Conservation (phyloP, 1,140 invertebrate genomes). For the Archivesica marissinica region DNA sequence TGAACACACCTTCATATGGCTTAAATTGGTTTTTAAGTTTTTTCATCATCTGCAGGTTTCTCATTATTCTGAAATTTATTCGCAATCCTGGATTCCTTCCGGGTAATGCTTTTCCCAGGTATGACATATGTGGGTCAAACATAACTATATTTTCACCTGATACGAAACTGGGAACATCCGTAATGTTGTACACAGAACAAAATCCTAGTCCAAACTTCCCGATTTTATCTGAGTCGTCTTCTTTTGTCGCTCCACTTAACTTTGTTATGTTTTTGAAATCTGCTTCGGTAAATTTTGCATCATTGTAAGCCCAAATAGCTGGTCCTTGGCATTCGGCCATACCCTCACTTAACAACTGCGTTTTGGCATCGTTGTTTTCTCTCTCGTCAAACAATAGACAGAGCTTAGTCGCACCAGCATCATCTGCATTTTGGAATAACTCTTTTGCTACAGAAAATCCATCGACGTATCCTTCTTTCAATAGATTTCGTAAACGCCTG, state of each 20-base stretch:
- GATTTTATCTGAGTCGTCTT: constrained; percentile 73
- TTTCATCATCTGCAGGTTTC: constrained; percentile 65
- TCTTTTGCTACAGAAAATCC: constrained; percentile 80
- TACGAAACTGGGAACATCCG: constrained; percentile 81
- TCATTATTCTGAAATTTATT: constrained; percentile 69
- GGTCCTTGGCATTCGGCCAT: constrained; percentile 79
- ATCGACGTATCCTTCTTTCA: constrained; percentile 75
- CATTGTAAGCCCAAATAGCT: constrained; percentile 78
- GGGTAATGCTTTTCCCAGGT: constrained; percentile 71
- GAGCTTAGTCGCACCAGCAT: constrained; percentile 84
- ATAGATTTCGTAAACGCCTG: constrained; percentile 66
- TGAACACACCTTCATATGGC: constrained; percentile 78
- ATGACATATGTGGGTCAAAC: constrained; percentile 81
- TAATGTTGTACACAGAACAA: constrained; percentile 82
- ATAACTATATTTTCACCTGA: constrained; percentile 77
- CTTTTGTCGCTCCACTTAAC: constrained; percentile 78
- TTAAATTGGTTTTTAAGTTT: constrained; percentile 74
- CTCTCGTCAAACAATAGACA: constrained; percentile 83
- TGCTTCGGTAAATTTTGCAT: constrained; percentile 74
- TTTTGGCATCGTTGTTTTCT: constrained; percentile 70
- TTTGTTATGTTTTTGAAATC: constrained; percentile 79
- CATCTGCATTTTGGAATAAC: constrained; percentile 81
- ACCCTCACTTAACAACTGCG: constrained; percentile 72
- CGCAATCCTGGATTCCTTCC: constrained; percentile 74
- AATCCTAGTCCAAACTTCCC: constrained; percentile 82